Evolutionary conservation across 2,113 vertebrate genomes (phyloP), one percentile per base, ranked within the genome.

Genomic region (Limnothrissa miodon): DNA sequence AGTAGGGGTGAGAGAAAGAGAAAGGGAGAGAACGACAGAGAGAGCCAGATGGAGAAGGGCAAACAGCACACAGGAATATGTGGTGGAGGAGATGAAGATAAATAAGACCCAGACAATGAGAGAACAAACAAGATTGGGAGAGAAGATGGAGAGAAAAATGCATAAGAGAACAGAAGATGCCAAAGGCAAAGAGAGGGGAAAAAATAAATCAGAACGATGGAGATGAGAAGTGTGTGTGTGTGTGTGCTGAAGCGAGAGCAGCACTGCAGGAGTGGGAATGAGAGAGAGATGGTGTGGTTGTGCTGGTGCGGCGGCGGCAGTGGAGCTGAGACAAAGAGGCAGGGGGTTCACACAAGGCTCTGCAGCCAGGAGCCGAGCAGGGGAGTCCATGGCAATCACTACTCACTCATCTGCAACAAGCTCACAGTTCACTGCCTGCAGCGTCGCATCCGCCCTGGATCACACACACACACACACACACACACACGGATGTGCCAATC

Each of bases 191-290:
- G 33, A 36, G 13, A 5, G 29, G 25, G 29, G 4, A 13, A 17
- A 2, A 36, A 70, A 29, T 42, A 42, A 42, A 36, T 13, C 25
- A 36, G 62, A 36, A 33, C 4, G 10, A 33, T 36, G 62, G 62
- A 70, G 29, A 70, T 36, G 62, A 70, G 25, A 36, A 13, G 42
- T 42, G 42, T 42, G 42, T 42, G 42, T 42, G 42, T 42, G 23
- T 56, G 15, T 42, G 42, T 42, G 42, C 6, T 42, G 42, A 42
- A 42, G 42, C 6, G 6, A 42, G 53, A 66, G 33, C 6, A 45
- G 66, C 11, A 13, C 48, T 74, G 56, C 39, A 82, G 81, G 74
- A 80, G 48, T 62, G 59, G n/a, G 23, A 25, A 62, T 62, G 59
- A 9, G 19, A 23, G 53, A 59, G 53, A 59, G n/a, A n/a, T 25